Conservation (phyloP, 1,140 invertebrate species). For the Cyclargus thomasi region DNA sequence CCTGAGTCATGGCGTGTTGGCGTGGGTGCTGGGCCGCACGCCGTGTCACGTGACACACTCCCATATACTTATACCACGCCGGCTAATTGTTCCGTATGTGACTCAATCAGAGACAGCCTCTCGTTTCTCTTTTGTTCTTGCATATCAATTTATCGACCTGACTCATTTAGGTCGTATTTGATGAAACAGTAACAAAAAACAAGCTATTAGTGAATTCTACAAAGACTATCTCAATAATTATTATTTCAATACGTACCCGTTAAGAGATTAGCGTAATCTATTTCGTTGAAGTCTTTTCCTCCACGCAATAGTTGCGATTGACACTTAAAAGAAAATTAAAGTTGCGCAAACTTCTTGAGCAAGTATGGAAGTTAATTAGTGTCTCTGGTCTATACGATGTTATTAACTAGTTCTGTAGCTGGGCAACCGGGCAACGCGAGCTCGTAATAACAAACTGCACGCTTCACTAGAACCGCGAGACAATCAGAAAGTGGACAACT, state of each 20-base stretch:
- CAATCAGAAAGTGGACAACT: constrained; percentile 5
- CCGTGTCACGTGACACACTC: constrained; percentile 4
- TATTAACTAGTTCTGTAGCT: background rate
- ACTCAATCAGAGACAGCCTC: background rate
- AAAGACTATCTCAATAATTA: too few relatives aligned
- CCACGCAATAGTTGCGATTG: background rate
- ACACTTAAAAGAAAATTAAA: background rate
- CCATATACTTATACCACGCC: background rate
- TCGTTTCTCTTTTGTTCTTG: background rate
- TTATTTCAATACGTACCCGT: too few relatives aligned
- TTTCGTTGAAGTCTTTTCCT: background rate
- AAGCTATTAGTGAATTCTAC: too few relatives aligned
- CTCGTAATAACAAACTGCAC: background rate
- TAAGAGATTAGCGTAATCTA: background rate
- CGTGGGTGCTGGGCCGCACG: background rate
- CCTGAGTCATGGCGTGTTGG: background rate
- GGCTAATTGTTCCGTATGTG: background rate
- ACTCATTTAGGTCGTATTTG: background rate
- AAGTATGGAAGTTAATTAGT: background rate
- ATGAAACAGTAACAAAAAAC: background rate
- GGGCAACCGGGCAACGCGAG: background rate
- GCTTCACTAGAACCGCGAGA: background rate
- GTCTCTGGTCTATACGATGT: background rate
- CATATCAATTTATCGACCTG: background rate
- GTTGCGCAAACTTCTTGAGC: background rate